Percentiles rank a stretch among this genome's conserved stretches.
phyloP scores from a whole-genome alignment of 2,888 invertebrate species.

The Phytoseiulus persimilis region DNA sequence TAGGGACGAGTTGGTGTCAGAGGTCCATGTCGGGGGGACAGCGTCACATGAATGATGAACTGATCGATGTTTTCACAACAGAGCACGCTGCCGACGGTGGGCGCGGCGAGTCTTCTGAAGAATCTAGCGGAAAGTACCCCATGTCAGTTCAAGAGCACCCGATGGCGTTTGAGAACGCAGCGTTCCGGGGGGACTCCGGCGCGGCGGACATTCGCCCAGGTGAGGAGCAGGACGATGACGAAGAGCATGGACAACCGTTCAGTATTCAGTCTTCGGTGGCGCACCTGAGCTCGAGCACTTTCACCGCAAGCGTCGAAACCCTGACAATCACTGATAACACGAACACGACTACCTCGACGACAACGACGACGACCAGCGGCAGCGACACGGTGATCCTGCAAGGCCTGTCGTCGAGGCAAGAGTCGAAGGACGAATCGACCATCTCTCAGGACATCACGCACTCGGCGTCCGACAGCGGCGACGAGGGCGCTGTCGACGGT shows the following conservation, averaged over 20 bases:
- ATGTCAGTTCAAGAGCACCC: not conserved
- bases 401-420: constrained; percentile 9
- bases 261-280: not conserved
- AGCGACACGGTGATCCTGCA: constrained; percentile 13
- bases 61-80: constrained; percentile 38
- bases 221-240: constrained; percentile 9
- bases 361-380: constrained; percentile 7
- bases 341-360: not conserved
- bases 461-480: constrained; percentile 32
- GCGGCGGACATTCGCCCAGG: constrained; percentile 16
- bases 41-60: not conserved
- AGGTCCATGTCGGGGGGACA: not conserved
- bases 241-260: constrained; percentile 18
- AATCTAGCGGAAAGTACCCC: not conserved
- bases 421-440: constrained; percentile 23
- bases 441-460: constrained; percentile 27
- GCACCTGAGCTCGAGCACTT: constrained; percentile 17
- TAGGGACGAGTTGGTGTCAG: not conserved
- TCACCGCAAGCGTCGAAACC: constrained; percentile 29
- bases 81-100: constrained; percentile 34
- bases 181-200: constrained; percentile 13
- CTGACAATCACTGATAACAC: constrained; percentile 31
- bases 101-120: constrained; percentile 17
- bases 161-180: constrained; percentile 32
- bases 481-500: not conserved